Conservation (phyloP, 2,797 vertebrate genomes). For the Aulostomus chinensis region DNA sequence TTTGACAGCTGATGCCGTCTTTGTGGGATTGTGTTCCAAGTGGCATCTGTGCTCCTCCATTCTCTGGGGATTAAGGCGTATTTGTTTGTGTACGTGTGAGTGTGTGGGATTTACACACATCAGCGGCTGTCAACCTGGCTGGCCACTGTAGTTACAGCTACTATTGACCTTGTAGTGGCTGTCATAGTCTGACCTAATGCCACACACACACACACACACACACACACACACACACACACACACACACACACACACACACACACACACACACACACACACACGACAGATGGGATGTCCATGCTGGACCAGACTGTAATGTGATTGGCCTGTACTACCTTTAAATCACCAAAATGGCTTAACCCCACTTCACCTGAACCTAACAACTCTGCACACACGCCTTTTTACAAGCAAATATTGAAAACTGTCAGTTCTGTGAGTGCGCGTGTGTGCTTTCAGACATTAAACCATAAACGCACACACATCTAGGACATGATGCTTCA, state of each 20-base stretch:
- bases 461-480: slow-evolving; percentile 4
- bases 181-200: slow-evolving; percentile 27
- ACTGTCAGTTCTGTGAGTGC: neutral
- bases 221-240: slow-evolving; percentile 13
- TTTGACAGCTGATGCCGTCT: slow-evolving; percentile 23
- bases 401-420: neutral
- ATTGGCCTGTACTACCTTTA: slow-evolving; percentile 43
- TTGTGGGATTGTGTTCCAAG: slow-evolving; percentile 26
- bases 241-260: slow-evolving; percentile 16
- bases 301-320: slow-evolving; percentile 34
- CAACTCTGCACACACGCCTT: neutral
- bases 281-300: slow-evolving; percentile 45
- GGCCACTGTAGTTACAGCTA: slow-evolving; percentile 10
- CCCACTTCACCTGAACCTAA: slow-evolving; percentile 19
- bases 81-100: slow-evolving; percentile 15
- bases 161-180: slow-evolving; percentile 52
- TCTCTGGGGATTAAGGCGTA: slow-evolving; percentile 28
- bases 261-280: slow-evolving; percentile 8
- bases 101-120: slow-evolving; percentile 19
- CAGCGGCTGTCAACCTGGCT: slow-evolving; percentile 31
- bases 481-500: slow-evolving; percentile 8
- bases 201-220: slow-evolving; percentile 9
- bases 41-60: slow-evolving; percentile 29
- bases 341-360: slow-evolving; percentile 58
- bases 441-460: slow-evolving; percentile 6